Percentiles rank a stretch among this genome's conserved stretches.
These are phyloP conservation scores for Platalea minor DNA, from an alignment of 2,797 vertebrate species.

Conservation along the genomic window DNA sequence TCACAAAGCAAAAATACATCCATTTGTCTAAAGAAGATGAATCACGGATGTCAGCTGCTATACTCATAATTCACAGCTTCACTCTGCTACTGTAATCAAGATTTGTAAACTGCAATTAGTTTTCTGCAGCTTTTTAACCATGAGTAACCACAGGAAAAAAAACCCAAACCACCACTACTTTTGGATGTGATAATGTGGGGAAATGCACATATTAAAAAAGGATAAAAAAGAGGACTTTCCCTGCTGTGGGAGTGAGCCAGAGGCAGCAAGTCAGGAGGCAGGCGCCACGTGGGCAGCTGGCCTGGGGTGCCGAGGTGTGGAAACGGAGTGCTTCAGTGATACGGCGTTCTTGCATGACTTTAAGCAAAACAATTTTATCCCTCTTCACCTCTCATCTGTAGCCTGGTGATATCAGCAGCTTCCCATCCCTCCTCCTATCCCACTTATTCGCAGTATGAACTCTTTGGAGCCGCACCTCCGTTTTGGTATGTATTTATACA, in stretches of 20 bases:
- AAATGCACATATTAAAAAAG: background rate
- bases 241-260: fast-evolving
- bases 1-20: background rate
- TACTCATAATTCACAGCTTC: background rate
- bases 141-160: background rate
- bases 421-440: background rate
- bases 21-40: background rate
- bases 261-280: background rate
- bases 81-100: background rate
- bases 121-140: background rate
- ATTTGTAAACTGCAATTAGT: background rate
- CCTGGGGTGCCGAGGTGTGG: background rate
- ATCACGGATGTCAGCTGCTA: background rate
- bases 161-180: background rate
- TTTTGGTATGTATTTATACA: background rate
- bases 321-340: background rate
- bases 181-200: fast-evolving
- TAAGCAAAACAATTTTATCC: background rate
- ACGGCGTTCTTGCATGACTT: background rate
- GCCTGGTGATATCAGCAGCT: background rate
- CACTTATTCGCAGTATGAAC: background rate
- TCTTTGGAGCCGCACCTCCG: background rate
- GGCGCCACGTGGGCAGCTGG: fast-evolving
- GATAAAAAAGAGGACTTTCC: background rate
- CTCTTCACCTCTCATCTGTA: background rate